Base-by-base conservation (phyloP, 2,888 invertebrate genomes). In the Andrena hattorfiana region DNA sequence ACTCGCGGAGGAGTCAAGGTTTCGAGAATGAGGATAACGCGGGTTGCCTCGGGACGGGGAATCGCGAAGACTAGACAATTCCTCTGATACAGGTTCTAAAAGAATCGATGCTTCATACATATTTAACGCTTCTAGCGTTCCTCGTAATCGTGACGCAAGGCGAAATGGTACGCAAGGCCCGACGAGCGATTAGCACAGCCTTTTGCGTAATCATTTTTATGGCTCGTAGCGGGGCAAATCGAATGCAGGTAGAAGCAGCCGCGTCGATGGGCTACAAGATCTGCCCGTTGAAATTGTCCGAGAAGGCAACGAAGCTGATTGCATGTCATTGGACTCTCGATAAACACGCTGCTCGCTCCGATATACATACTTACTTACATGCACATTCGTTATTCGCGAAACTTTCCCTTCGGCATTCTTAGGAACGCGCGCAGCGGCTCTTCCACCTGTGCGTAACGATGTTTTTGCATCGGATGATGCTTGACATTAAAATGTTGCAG, bases 371-470 rank as follows among this genome's bases (percentile, higher is more conserved):
- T 23, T 63, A 70, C 70, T 63, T 56, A 77, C 54, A 30, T 30
- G 60, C 20, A 20, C 73, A 79, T 77, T 77, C 70, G 77, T 89
- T 83, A 74, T 84, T 79, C 80, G 85, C 85, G 77, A 84, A 86
- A 87, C 88, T 88, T 89, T 89, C 85, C 77, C 85, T 84, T 60
- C 68, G 78, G 62, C 82, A 77, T 74, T 77, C 83, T 79, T 84
- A 85, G 80, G 81, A 86, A 86, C 83, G 7, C 16, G 51, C 8
- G 42, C 20, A n/a, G 16, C 13, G 28, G 20, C 5, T 16, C 76
- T 54, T 68, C 6, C 42, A 23, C 7, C n/a, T 20, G 56, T 32
- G 30, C 59, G 56, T 48, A 48, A 30, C 35, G 54, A 20, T 48
- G 23, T 23, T 13, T 10, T 42, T 13, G 54, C 20, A 4, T 23